phyloP scores from a whole-genome alignment of 2,888 invertebrate species.

The Pomacea canaliculata region DNA sequence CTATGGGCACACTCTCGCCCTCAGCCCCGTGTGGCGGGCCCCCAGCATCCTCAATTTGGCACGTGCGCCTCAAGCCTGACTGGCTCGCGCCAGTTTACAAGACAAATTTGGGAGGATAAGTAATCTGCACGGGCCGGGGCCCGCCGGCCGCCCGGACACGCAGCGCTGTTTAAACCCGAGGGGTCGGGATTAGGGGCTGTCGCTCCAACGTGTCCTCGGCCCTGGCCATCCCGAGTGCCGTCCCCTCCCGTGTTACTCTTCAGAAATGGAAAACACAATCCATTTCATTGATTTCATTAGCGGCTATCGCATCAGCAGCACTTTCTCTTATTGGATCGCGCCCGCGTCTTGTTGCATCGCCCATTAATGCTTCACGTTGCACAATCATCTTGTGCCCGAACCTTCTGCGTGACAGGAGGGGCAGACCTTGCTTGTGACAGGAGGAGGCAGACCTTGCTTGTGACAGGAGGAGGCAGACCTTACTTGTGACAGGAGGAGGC shows the following conservation, averaged over 20 bases:
- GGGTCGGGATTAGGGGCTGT: conserved; percentile 28
- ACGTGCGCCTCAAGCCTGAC: conserved; percentile 27
- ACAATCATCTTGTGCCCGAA: neutral
- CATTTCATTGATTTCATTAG: conserved; percentile 35
- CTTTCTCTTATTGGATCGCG: conserved; percentile 32
- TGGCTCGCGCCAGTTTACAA: conserved; percentile 30
- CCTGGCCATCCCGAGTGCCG: conserved; percentile 6
- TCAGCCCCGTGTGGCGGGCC: conserved; percentile 20
- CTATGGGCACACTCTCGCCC: conserved; percentile 32
- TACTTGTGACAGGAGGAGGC: too few species aligned
- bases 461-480: too few species aligned
- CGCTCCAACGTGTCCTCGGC: conserved; percentile 28
- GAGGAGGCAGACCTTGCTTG: too few species aligned
- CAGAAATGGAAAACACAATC: conserved; percentile 34
- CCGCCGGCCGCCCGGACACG: conserved; percentile 23
- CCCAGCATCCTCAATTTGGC: conserved; percentile 28
- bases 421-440: too few species aligned
- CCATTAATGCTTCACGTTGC: conserved; percentile 17
- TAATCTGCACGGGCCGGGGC: conserved; percentile 24
- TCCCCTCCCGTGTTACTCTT: conserved; percentile 25
- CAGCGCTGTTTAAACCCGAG: conserved; percentile 29
- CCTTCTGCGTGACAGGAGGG: too few species aligned
- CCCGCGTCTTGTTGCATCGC: conserved; percentile 2
- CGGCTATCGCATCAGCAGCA: conserved; percentile 26
- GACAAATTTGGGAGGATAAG: conserved; percentile 35